Evolutionary conservation across 1,140 invertebrate species (phyloP).

Genomic region (Adelges cooleyi): DNA sequence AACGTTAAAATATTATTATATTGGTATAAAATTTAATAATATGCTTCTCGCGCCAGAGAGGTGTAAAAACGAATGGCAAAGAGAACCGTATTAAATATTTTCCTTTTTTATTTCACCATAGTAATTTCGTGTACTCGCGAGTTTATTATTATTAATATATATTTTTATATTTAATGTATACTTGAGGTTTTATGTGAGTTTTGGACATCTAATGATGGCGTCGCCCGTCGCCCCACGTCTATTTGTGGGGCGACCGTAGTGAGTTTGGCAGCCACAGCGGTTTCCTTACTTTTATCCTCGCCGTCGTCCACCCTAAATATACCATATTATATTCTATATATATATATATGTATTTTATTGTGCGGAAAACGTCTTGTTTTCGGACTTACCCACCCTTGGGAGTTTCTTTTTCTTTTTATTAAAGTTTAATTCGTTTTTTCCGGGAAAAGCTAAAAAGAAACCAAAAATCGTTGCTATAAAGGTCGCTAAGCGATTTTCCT

Average conservation of each 20-base stretch:
- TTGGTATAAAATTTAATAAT: no score
- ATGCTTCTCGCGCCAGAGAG: no score
- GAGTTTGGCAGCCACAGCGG: no score
- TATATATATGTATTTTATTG: slow-evolving; percentile 25
- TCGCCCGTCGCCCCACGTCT: no score
- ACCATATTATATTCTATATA: no score
- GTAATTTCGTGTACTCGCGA: not conserved
- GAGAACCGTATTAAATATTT: no score
- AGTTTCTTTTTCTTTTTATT: not conserved
- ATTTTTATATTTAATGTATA: not conserved
- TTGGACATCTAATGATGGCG: not conserved
- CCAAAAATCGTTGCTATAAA: not conserved
- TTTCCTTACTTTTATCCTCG: not conserved
- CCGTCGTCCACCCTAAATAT: no score
- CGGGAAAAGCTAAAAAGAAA: not conserved
- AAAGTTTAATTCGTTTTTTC: slow-evolving; percentile 21
- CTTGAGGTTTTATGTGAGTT: slow-evolving; percentile 10
- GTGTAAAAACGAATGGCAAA: no score
- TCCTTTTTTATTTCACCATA: no score
- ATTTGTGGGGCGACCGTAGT: no score
- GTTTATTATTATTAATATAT: slow-evolving; percentile 5
- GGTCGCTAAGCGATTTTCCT: not conserved
- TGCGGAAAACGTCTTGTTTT: slow-evolving; percentile 20
- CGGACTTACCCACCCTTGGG: not conserved
- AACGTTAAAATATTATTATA: no score